Evolutionary conservation across 2,113 vertebrate genomes (phyloP), one percentile per base, ranked within the genome.

Genomic region (Ptychochromis oligacanthus): DNA sequence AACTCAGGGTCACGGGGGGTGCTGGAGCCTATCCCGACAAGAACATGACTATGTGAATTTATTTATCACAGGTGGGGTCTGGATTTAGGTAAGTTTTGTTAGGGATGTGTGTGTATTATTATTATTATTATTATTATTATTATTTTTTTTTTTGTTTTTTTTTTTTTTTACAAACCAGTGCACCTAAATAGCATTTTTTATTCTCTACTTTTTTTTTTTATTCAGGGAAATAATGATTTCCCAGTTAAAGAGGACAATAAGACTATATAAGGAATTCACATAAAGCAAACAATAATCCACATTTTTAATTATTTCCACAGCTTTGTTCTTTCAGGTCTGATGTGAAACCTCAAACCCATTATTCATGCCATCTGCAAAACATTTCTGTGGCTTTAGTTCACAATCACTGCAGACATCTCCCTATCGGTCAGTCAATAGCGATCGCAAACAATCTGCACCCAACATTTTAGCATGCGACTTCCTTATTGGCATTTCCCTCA

Each of bases 401-500:
- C 74, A 87, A 93, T 94, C 89, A 81, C 85, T 90, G 85, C 87
- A 81, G 93, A 93, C 91, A 61, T 93, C 92, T 87, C 80, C 80
- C 75, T n/a, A 52, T 54, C 22, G 58, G 36, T 43, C 89, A 10
- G 83, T 95, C 94, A 22, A 95, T 95, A 95, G 46, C 38, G 81
- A 91, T 95, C 93, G 86, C 92, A 91, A 89, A 80, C 87, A 95
- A 95, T 95, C 93, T 93, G 86, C 60, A n/a, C 5, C 60, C 36
- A 4, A 22, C 80, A 26, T 61, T 75, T 85, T 77, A 77, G 85
- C 72, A 83, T 28, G 82, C 9, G 46, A 80, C 78, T 54, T 26
- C 75, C 57, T 78, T 94, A 96, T 95, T 49, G 94, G 87, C 95
- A 84, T 90, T 93, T 82, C 77, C 58, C 86, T 95, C 93, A 94